phyloP scores from a whole-genome alignment of 2,888 invertebrate species.

The Tetranychus piercei region DNA sequence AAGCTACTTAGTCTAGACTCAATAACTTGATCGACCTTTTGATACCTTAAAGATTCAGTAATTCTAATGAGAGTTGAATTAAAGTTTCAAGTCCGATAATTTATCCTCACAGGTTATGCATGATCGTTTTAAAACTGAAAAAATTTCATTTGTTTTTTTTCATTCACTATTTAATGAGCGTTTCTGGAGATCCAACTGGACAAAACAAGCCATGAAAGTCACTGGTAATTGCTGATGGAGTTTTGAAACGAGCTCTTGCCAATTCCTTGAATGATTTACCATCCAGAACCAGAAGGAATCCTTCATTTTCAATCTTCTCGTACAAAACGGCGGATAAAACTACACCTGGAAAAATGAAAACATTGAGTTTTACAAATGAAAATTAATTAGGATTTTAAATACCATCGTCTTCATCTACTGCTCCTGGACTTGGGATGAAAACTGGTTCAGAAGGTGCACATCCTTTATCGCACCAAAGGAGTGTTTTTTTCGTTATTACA shows the following conservation, averaged over 20 bases:
- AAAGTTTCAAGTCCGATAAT: no score
- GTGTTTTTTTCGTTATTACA: conserved; percentile 29
- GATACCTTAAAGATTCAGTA: no score
- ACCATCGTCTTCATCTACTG: conserved; percentile 36
- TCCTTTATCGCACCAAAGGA: conserved; percentile 31
- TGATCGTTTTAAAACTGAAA: no score
- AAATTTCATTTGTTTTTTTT: no score
- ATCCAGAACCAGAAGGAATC: conserved; percentile 32
- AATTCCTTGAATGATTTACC: conserved; percentile 33
- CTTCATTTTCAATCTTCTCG: conserved; percentile 21
- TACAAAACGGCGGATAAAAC: conserved; percentile 30
- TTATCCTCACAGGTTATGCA: no score
- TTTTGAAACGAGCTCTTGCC: conserved; percentile 30
- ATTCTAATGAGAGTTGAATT: no score
- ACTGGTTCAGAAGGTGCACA: conserved; percentile 35
- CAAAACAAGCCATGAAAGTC: conserved; percentile 12
- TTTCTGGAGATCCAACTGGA: background rate
- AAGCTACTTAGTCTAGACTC: no score
- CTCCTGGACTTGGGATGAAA: conserved; percentile 35
- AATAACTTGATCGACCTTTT: no score
- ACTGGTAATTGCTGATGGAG: background rate
- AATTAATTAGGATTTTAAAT: background rate
- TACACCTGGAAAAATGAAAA: conserved; percentile 22
- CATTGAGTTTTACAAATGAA: background rate
- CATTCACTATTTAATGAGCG: no score